Evolutionary conservation across 2,113 vertebrate genomes (phyloP).

Genomic region (Procavia capensis): DNA sequence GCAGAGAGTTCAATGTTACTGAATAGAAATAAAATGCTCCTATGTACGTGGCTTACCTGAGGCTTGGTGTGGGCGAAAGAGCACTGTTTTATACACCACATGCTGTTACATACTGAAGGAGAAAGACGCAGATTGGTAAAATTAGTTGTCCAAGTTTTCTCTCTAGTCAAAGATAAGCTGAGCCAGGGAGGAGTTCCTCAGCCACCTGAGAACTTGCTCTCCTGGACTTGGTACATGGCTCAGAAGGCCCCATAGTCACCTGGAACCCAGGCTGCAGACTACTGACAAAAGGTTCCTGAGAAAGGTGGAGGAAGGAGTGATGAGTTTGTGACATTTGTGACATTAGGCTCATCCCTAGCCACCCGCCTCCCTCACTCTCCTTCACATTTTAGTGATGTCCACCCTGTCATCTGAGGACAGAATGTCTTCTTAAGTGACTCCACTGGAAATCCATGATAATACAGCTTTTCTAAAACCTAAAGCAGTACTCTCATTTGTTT

Average conservation of each 20-base stretch:
- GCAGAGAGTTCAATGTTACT: background rate
- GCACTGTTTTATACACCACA: accelerated
- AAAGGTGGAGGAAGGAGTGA: background rate
- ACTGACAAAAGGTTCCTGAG: background rate
- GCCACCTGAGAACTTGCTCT: background rate
- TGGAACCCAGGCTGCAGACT: background rate
- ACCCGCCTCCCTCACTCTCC: background rate
- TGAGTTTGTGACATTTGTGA: background rate
- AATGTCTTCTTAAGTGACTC: conserved; percentile 52
- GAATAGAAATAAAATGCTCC: background rate
- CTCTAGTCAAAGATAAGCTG: background rate
- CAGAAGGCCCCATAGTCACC: background rate
- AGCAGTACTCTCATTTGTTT: conserved; percentile 46
- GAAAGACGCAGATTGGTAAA: background rate
- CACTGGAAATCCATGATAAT: conserved; percentile 56
- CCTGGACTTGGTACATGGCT: background rate
- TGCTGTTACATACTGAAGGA: background rate
- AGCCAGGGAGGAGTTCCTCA: background rate
- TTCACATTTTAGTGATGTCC: background rate
- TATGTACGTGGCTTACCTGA: background rate
- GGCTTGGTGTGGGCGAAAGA: background rate
- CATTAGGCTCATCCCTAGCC: background rate
- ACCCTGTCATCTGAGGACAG: conserved; percentile 62
- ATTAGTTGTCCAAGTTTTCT: background rate
- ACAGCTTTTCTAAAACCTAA: conserved; percentile 46